Evolutionary conservation across 1,140 invertebrate genomes (phyloP), one percentile per base, ranked within the genome.

Genomic region (Octopus bimaculoides): DNA sequence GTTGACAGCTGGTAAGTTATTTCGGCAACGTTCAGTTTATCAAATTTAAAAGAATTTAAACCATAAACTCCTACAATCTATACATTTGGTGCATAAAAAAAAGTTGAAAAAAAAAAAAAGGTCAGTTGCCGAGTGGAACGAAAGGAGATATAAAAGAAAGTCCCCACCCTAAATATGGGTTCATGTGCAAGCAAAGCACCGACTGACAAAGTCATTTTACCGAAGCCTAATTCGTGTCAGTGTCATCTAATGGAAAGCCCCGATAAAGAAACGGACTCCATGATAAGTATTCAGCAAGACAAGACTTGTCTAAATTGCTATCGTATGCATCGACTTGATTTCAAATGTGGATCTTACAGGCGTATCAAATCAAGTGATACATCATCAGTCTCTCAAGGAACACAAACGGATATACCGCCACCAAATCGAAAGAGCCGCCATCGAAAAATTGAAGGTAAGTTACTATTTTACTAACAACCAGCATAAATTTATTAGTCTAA

Each of bases 391-490:
- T 71, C 66, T 12, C 66, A 71, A 20, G 66, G 66, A 17, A 71
- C 66, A 10, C 66, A 71, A 71, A 71, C 66, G 8, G 66, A 71
- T 17, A 20, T 20, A 8, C 66, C 66, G 4, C 66, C 66, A 12
- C 66, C 66, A 8, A 71, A 71, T 17, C 17, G 66, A 71, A 71
- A 71, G 14, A 71, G 66, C 26, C 66, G 66, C 66, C 66, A 71
- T 71, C 66, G 66, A 71, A 71, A 71, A n/a, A 41, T 41, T 41
- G 66, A 71, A 71, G 66, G 66, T 71, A 71, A 71, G 66, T 71
- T 9, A 41, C 26, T 3, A 41, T 41, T 41, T 41, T 41, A 41
- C 26, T 41, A 41, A 41, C 26, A 41, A 41, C 26, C 26, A 41
- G 26, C 26, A 41, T 41, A 3, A 41, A 41, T 41, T 41, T 41